These are phyloP conservation scores for Percopsis omiscomaycus DNA, from an alignment of 2,797 vertebrate genomes.

Conservation along the genomic window DNA sequence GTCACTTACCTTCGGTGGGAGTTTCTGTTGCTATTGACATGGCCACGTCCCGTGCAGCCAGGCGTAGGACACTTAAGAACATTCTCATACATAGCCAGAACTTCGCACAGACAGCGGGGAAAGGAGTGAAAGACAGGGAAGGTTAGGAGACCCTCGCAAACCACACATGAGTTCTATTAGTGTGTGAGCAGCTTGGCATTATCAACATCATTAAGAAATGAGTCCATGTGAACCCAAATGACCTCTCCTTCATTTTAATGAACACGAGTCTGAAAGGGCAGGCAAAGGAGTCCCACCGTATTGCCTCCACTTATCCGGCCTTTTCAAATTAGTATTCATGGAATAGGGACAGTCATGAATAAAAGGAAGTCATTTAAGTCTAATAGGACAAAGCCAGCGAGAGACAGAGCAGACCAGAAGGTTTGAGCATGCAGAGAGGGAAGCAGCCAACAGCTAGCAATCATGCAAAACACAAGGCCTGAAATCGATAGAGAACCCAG, in stretches of 20 bases:
- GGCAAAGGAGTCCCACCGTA: conserved; percentile 67
- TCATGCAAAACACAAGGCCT: conserved; percentile 68
- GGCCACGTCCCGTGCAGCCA: conserved; percentile 99
- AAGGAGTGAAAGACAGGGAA: conserved; percentile 87
- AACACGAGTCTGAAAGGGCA: conserved; percentile 75
- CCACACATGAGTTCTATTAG: conserved; percentile 74
- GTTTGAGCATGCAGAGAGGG: conserved; percentile 58
- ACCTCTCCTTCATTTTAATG: conserved; percentile 76
- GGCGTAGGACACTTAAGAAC: conserved; percentile 99
- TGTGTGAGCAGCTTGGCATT: conserved; percentile 74
- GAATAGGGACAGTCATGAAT: conserved; percentile 68
- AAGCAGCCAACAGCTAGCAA: conserved; percentile 56
- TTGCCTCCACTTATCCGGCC: conserved; percentile 70
- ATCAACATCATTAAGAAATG: conserved; percentile 77
- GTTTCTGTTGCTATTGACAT: conserved; percentile 99
- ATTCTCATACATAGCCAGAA: conserved; percentile 99
- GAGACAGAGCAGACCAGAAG: conserved; percentile 45
- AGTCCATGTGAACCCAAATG: conserved; percentile 69
- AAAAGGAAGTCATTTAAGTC: conserved; percentile 77
- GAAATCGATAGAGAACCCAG: conserved; percentile 55
- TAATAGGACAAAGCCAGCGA: conserved; percentile 64
- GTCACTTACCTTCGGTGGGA: conserved; percentile 96
- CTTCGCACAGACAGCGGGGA: conserved; percentile 85
- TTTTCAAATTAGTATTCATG: conserved; percentile 76
- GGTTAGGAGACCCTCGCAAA: conserved; percentile 80